phyloP scores from a whole-genome alignment of 2,888 invertebrate species.

The Mythimna pallens region DNA sequence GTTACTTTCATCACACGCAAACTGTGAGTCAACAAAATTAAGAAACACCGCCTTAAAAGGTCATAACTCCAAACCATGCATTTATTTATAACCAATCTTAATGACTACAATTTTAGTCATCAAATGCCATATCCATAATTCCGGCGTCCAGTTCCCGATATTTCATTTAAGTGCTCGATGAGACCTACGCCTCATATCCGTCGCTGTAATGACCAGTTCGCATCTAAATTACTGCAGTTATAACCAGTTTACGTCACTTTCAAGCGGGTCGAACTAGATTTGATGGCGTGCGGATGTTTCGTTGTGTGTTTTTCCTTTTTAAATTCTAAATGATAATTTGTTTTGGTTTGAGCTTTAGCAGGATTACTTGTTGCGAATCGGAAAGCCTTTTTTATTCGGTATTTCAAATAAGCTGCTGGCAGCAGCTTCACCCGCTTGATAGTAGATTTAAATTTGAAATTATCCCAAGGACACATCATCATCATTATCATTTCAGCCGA shows the following conservation, averaged over 20 bases:
- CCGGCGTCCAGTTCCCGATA: constrained; percentile 45
- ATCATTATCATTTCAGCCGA: no score
- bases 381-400: background rate
- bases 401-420: background rate
- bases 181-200: constrained; percentile 73
- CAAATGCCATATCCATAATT: constrained; percentile 24
- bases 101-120: background rate
- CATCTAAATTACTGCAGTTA: constrained; percentile 58
- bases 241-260: constrained; percentile 60
- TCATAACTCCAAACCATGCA: background rate
- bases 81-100: constrained; percentile 19
- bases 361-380: background rate
- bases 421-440: no score
- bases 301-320: background rate
- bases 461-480: no score
- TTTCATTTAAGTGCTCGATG: constrained; percentile 61
- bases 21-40: background rate
- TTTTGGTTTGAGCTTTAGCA: background rate
- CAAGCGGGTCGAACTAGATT: constrained; percentile 50
- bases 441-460: no score
- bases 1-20: constrained; percentile 1
- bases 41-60: constrained; percentile 1
- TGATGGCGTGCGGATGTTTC: constrained; percentile 19
- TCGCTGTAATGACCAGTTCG: constrained; percentile 68
- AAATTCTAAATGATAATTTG: background rate